Conservation (phyloP, 2,888 invertebrate species). For the Eupithecia tripunctaria region DNA sequence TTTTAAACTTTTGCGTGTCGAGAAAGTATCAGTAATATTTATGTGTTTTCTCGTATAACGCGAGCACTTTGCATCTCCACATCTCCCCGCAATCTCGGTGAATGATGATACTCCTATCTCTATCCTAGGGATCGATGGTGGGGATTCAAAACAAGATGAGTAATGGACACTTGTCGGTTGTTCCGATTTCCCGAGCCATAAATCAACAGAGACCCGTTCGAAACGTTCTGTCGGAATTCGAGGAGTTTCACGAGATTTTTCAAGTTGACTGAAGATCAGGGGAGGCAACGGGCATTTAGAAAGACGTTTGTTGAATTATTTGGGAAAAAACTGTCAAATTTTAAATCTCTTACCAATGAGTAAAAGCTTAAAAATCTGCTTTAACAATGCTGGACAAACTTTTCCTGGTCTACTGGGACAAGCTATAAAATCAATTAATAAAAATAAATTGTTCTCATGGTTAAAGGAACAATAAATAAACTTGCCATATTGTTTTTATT, state of each 20-base stretch:
- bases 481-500: not conserved
- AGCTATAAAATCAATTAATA: not conserved
- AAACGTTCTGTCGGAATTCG: constrained; percentile 13
- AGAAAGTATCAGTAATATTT: constrained; percentile 8
- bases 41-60: constrained; percentile 4
- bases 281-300: not conserved
- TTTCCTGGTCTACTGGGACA: not conserved
- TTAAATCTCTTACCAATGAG: not conserved
- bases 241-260: constrained; percentile 11
- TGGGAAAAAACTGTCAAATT: not conserved
- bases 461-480: not conserved
- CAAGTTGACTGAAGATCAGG: constrained; percentile 5
- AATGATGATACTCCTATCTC: constrained; percentile 32
- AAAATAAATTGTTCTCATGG: not conserved
- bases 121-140: constrained; percentile 20
- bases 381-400: not conserved
- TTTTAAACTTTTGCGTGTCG: constrained; percentile 2
- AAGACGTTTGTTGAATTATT: not conserved
- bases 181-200: constrained; percentile 20
- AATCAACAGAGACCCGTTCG: constrained; percentile 19
- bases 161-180: constrained; percentile 23
- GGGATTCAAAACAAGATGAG: constrained; percentile 35
- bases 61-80: not conserved
- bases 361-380: not conserved
- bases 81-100: constrained; percentile 8